Base-by-base conservation (phyloP, 2,797 vertebrate genomes). In the Lagothrix lagotricha region DNA sequence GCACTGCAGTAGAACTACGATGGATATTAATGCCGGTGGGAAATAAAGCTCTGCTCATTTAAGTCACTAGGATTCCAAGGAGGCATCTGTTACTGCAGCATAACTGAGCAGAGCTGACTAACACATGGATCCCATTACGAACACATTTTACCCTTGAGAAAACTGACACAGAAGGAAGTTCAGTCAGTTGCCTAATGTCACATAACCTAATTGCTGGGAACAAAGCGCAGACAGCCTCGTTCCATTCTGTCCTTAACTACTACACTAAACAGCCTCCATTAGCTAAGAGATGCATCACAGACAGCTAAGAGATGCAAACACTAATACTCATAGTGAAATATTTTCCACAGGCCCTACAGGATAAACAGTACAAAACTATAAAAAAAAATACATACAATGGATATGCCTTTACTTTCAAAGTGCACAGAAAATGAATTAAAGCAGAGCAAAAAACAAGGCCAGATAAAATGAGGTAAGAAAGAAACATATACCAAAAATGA, bases 401-500 rank as follows among this genome's bases (percentile, higher is more conserved):
- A 33, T 76, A 77, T 13, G 8, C 7, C 48, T 97, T 88, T 96
- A 58, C 94, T 75, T 91, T 88, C 84, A 79, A 15, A 13, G 26
- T 86, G 30, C 11, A 52, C 28, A 75, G 48, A 72, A 79, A 26
- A 87, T 36, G 39, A 88, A 97, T 17, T 75, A 88, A 93, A 36
- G 41, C 39, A 80, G 73, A 94, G 11, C 30, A 41, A 3, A 82
- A 85, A 72, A 67, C 10, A 79, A 86, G 26, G 41, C 4, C 48
- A 95, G 84, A 76, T 76, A 75, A 96, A 89, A 79, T 58, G 44
- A 7, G 20, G 70, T 48, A 93, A 64, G 44, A 96, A 28, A 80
- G 44, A 93, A 87, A 89, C 39, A 73, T 30, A 76, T 0, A 90
- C 57, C 88, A 72, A 97, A 97, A 96, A 96, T 94, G 54, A 85